Evolutionary conservation across 2,113 vertebrate species (phyloP).

Genomic region (Herpailurus yagouaroundi): DNA sequence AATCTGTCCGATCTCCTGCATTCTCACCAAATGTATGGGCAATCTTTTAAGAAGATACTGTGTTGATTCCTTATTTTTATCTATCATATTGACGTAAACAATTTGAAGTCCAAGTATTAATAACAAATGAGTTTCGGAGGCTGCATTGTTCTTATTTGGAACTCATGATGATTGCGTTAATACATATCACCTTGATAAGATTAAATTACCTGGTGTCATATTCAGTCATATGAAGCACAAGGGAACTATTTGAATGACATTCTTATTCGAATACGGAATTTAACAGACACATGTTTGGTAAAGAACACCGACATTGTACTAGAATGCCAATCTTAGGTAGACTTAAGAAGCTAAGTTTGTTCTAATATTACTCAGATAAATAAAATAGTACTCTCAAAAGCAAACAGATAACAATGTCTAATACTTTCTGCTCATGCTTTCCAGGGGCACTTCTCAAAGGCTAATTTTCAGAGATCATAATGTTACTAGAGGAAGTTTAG

Average conservation of each 20-base stretch:
- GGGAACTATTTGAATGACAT: neutral
- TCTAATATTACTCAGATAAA: neutral
- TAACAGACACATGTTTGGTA: neutral
- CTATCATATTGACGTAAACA: neutral
- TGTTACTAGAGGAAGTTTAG: neutral
- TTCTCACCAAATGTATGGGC: neutral
- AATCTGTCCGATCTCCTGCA: neutral
- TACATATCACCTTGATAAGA: neutral
- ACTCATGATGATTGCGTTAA: conserved; percentile 8
- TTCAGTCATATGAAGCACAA: neutral
- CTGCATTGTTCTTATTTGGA: neutral
- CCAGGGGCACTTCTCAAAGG: neutral
- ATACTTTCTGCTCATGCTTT: neutral
- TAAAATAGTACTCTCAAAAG: neutral
- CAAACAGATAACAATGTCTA: neutral
- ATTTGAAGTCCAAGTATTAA: neutral
- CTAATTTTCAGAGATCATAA: neutral
- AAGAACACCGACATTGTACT: neutral
- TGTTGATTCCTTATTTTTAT: conserved; percentile 12
- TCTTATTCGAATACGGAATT: neutral
- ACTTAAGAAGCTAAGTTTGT: neutral
- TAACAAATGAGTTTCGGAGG: conserved; percentile 16
- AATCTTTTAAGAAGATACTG: neutral
- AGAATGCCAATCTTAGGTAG: neutral
- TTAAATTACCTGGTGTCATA: neutral